These are phyloP conservation scores for Platycercus adscitus DNA, from an alignment of 2,113 vertebrate genomes.

Conservation along the genomic window DNA sequence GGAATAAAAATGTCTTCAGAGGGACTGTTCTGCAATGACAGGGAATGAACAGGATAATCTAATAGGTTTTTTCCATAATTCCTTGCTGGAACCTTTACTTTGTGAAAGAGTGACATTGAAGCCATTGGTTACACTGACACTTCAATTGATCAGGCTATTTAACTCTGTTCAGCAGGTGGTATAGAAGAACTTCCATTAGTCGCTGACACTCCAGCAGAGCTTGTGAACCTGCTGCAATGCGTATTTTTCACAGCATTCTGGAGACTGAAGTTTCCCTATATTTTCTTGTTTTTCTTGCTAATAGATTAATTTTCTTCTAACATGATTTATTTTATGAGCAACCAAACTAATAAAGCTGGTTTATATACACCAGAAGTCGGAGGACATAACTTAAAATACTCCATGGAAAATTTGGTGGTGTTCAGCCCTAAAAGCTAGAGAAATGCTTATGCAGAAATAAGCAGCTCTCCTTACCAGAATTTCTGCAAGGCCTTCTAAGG, in stretches of 20 bases:
- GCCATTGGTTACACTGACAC: not conserved
- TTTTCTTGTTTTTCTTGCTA: not conserved
- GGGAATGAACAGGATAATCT: not conserved
- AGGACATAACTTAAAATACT: not conserved
- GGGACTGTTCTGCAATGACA: not conserved
- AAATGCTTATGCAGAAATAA: not conserved
- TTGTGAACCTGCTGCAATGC: not conserved
- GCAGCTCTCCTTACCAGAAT: not conserved
- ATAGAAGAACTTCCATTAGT: not conserved
- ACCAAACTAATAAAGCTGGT: not conserved
- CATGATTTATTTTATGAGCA: not conserved
- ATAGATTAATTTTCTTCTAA: not conserved
- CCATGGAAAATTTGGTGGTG: not conserved
- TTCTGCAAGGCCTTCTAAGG: not conserved
- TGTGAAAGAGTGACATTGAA: not conserved
- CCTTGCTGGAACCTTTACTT: not conserved
- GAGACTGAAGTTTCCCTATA: not conserved
- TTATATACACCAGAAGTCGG: not conserved
- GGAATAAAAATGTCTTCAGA: not conserved
- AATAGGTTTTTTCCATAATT: not conserved
- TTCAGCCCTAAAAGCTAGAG: not conserved
- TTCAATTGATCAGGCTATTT: slow-evolving; percentile 7
- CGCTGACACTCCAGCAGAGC: not conserved
- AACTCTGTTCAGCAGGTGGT: not conserved
- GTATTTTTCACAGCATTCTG: not conserved